These are phyloP conservation scores for Chloroclystis v-ata DNA, from an alignment of 2,888 invertebrate species.

Conservation along the genomic window DNA sequence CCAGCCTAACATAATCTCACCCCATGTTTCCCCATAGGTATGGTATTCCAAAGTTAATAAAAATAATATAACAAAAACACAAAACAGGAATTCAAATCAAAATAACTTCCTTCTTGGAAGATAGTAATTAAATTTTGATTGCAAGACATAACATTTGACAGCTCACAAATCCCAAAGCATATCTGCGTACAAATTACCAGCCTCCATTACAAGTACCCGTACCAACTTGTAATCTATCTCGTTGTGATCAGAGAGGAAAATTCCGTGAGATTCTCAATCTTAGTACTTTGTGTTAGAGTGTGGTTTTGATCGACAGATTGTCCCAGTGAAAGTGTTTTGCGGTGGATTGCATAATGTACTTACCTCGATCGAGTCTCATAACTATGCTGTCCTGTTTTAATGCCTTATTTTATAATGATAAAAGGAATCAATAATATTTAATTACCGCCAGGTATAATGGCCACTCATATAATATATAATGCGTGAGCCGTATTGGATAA, in stretches of 20 bases:
- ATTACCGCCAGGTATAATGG: too few relatives aligned
- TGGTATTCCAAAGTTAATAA: too few relatives aligned
- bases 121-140: too few relatives aligned
- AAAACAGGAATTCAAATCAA: too few relatives aligned
- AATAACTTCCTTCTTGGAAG: too few relatives aligned
- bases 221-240: slow-evolving; percentile 9
- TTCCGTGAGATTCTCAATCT: slow-evolving; percentile 6
- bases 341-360: slow-evolving; percentile 58
- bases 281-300: slow-evolving; percentile 32
- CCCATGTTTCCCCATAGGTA: too few relatives aligned
- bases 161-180: slow-evolving; percentile 3
- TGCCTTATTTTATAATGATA: not conserved
- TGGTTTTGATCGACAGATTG: slow-evolving; percentile 33
- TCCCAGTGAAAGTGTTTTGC: slow-evolving; percentile 64
- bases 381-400: slow-evolving; percentile 26
- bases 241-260: slow-evolving; percentile 28
- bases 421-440: not conserved
- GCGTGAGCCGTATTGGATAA: too few relatives aligned
- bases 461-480: too few relatives aligned
- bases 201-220: slow-evolving; percentile 10
- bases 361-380: slow-evolving; percentile 47
- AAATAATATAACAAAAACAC: too few relatives aligned
- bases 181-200: slow-evolving; percentile 14
- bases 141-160: too few relatives aligned
- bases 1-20: too few relatives aligned